Base-by-base conservation (phyloP, 2,797 vertebrate genomes). In the Acrossocheilus wenchowensis region DNA sequence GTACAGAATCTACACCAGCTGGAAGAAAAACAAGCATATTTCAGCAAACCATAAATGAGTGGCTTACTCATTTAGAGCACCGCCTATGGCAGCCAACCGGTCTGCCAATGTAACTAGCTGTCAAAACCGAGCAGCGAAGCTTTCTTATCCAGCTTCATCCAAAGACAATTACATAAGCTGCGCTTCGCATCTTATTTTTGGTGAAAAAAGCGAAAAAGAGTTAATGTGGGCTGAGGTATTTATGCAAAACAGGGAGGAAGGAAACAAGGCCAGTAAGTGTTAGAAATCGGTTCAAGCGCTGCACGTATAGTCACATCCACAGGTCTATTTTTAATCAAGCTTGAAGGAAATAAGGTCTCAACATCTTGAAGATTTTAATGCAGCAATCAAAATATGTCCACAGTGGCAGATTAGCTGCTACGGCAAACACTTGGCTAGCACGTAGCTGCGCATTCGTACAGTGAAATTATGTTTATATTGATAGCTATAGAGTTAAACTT, bases 181-280 rank as follows among this genome's bases (percentile, higher is more conserved):
- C 10, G 87, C 41, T 86, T 81, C 71, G 23, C 78, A 72, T 85
- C 83, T 89, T 88, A 84, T 91, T 89, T 89, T 80, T 62, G 82
- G 82, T 72, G 39, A 21, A 79, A 68, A 26, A 71, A 39, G 52
- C 19, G 39, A 86, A 81, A 78, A 71, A 81, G 78, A 82, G 86
- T 88, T 80, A 64, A 86, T 86, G 90, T 91, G 89, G 89, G 89
- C 84, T 80, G 84, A 87, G 83, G 86, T 87, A 89, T 89, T 90
- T 90, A 91, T 89, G 88, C 81, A 90, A 88, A 91, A 88, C 80
- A 87, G 85, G 83, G 81, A 86, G 77, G 84, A 82, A 78, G 74
- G 83, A 89, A 91, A 85, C 78, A 89, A 88, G 86, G 89, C 88
- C 88, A 82, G 74, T 83, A 86, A 88, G 88, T 82, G 84, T 87